phyloP scores from a whole-genome alignment of 35 echinoderm and acorn worm genomes.

The Apostichopus parvimensis region DNA sequence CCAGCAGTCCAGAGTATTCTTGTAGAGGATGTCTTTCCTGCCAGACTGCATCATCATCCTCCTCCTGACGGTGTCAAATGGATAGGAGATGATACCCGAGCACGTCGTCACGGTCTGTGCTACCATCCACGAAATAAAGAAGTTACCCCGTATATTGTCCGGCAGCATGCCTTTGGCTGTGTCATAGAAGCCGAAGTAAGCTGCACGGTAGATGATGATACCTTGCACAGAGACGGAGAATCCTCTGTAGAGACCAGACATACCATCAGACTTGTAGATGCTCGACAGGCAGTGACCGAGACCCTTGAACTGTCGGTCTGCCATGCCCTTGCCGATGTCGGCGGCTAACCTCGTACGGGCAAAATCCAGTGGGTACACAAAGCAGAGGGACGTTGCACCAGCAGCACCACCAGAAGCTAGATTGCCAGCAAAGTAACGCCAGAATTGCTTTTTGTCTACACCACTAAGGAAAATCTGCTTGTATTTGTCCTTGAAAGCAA shows the following conservation, averaged over 20 bases:
- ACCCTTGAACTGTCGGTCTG: slow-evolving; percentile 80
- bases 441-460: slow-evolving; percentile 93
- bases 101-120: slow-evolving; percentile 85
- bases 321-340: slow-evolving; percentile 72
- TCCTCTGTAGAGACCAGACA: slow-evolving; percentile 86
- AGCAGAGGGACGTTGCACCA: slow-evolving; percentile 90
- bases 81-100: slow-evolving; percentile 98
- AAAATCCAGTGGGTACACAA: slow-evolving; percentile 97
- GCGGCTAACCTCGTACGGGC: slow-evolving; percentile 98
- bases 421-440: slow-evolving; percentile 89
- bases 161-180: slow-evolving; percentile 94
- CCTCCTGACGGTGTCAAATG: slow-evolving; percentile 96
- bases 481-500: slow-evolving; percentile 99
- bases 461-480: slow-evolving; percentile 85
- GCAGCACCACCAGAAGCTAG: slow-evolving; percentile 97
- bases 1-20: slow-evolving; percentile 95
- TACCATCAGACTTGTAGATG: slow-evolving; percentile 93
- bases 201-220: slow-evolving; percentile 99
- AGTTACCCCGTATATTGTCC: slow-evolving; percentile 46
- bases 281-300: slow-evolving; percentile 83
- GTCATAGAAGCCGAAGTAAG: slow-evolving; percentile 98
- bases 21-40: slow-evolving; percentile 91
- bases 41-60: slow-evolving; percentile 99
- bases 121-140: slow-evolving; percentile 98
- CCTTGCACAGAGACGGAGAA: slow-evolving; percentile 91